Percentiles rank a stretch among this genome's conserved stretches.
Evolutionary conservation across 2,113 vertebrate genomes (phyloP).

Genomic region (Mormoops blainvillei): DNA sequence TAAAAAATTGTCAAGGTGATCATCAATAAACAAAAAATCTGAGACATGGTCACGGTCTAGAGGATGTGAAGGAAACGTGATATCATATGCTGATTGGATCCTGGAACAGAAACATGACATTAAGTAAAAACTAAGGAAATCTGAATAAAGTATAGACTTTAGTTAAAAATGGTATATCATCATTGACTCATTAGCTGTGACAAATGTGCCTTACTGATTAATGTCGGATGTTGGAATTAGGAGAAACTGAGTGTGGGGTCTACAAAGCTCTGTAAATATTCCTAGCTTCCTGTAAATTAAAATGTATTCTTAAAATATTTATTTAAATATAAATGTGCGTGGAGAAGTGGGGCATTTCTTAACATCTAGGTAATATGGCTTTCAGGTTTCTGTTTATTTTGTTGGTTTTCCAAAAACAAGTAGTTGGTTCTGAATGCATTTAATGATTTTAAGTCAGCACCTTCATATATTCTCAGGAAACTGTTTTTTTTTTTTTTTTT

Average conservation of each 20-base stretch:
- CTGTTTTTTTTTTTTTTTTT: background rate
- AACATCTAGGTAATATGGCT: background rate
- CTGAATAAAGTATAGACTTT: background rate
- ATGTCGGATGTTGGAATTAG: background rate
- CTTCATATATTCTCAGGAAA: background rate
- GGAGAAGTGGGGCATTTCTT: background rate
- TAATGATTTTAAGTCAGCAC: background rate
- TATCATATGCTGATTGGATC: background rate
- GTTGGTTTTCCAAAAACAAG: background rate
- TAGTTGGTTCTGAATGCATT: background rate
- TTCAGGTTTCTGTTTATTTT: background rate
- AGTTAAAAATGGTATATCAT: background rate
- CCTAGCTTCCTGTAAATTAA: background rate
- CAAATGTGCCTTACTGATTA: background rate
- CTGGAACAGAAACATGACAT: background rate
- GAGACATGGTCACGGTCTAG: background rate
- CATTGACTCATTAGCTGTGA: background rate
- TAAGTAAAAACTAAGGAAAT: background rate
- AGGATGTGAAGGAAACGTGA: background rate
- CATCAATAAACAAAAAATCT: background rate
- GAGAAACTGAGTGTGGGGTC: background rate
- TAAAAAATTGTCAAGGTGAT: background rate
- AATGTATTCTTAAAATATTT: background rate
- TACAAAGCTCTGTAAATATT: background rate
- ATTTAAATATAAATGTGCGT: background rate